Base-by-base conservation (phyloP, 2,797 vertebrate species). In the Hephaestus fuliginosus region DNA sequence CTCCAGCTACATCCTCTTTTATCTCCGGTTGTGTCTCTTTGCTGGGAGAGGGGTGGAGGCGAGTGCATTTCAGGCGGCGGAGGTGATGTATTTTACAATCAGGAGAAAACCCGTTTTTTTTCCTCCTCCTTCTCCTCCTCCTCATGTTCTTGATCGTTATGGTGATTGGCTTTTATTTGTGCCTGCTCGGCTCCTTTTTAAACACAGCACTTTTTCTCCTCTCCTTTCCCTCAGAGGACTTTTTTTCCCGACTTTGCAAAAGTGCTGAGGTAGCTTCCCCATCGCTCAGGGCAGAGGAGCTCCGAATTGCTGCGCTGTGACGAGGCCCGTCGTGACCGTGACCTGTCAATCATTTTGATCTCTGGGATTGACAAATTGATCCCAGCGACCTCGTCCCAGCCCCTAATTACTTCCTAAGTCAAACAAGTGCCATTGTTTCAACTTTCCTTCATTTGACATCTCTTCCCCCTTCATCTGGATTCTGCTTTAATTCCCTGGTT, bases 121-220 rank as follows among this genome's bases (percentile, higher is more conserved):
- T 33, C 22, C 17, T 66, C n/a, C 63, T 65, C 18, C 60, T 58
- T 48, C 22, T 70, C 49, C 63, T 84, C 22, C 80, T 75, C 1
- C 61, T 63, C 20, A 0, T 86, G 63, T 62, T 72, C 74, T 70
- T 71, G 78, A 80, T 84, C 66, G 69, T 84, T 81, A 81, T 83
- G 69, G 80, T 84, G 87, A 93, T 89, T 88, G 86, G 78, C 74
- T 91, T 88, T 88, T 89, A 91, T 93, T 89, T 86, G 80, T 75
- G 81, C 79, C 80, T 28, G 78, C 82, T 85, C 66, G 65, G 76
- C 81, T 84, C 66, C 53, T 83, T 91, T 39, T 91, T 70, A 82
- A 89, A 88, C 73, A 52, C 75, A 66, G 75, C 63, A 28, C 80
- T 81, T 82, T 85, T 58, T 61, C 71, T 30, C 65, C 70, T 64